Conservation (phyloP, 2,113 vertebrate species). For the Mastomys coucha region DNA sequence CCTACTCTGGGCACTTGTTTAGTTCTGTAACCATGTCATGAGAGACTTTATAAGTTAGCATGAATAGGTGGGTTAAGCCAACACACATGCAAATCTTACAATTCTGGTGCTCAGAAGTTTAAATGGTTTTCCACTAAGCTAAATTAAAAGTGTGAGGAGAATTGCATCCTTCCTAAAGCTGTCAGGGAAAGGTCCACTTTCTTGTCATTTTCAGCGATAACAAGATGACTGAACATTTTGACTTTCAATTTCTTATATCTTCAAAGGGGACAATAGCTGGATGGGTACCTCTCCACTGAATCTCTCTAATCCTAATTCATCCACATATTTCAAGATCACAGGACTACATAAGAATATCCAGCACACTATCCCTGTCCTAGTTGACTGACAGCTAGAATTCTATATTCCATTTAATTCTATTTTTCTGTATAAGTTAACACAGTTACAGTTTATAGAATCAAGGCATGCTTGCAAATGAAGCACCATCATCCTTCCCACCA, state of each 20-base stretch:
- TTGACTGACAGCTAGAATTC: background rate
- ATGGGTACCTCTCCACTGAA: background rate
- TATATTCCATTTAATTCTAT: background rate
- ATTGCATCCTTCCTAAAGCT: background rate
- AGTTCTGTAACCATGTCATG: background rate
- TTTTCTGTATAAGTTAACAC: background rate
- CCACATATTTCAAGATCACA: background rate
- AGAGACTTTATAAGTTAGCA: background rate
- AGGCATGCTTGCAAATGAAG: background rate
- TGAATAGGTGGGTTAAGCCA: background rate
- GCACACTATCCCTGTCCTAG: background rate
- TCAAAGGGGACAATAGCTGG: background rate
- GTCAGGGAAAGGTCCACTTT: background rate
- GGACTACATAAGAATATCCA: background rate
- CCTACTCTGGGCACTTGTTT: background rate
- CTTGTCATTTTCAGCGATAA: background rate
- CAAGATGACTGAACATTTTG: background rate
- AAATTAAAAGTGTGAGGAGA: background rate
- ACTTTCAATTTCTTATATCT: background rate
- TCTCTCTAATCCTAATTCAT: background rate
- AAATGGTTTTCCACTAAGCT: background rate
- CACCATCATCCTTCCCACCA: too few species aligned
- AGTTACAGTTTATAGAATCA: background rate
- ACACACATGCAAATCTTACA: background rate
- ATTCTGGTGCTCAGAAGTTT: background rate